phyloP scores from a whole-genome alignment of 2,888 invertebrate genomes.

The Scaptomyza tumidula region DNA sequence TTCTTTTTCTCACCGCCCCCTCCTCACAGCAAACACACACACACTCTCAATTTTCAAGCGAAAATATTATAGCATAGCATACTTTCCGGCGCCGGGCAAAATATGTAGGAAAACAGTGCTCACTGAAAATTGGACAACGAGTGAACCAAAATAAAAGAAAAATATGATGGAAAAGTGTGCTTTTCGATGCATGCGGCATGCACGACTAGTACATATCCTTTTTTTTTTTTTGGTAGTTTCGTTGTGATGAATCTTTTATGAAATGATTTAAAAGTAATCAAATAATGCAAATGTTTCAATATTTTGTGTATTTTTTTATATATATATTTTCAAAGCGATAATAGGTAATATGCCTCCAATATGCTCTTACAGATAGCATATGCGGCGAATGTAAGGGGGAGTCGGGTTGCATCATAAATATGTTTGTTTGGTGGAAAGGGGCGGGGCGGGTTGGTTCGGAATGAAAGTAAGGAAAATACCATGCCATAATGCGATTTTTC shows the following conservation, averaged over 20 bases:
- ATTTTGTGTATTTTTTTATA: too few relatives aligned
- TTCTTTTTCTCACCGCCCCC: not conserved
- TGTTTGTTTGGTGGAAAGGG: too few relatives aligned
- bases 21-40: not conserved
- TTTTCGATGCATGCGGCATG: not conserved
- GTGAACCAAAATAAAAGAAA: slow-evolving; percentile 29
- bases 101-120: slow-evolving; percentile 49
- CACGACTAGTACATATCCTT: slow-evolving; percentile 12
- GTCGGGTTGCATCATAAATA: slow-evolving; percentile 29
- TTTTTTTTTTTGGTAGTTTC: too few relatives aligned
- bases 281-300: too few relatives aligned
- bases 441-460: not conserved
- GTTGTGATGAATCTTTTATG: too few relatives aligned
- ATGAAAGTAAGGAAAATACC: slow-evolving; percentile 23
- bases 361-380: slow-evolving; percentile 1
- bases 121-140: slow-evolving; percentile 56
- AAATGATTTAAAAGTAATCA: too few relatives aligned
- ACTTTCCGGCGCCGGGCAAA: slow-evolving; percentile 53
- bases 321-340: too few relatives aligned
- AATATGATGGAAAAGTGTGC: slow-evolving; percentile 15
- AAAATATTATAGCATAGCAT: slow-evolving; percentile 61
- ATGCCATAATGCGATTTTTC: slow-evolving; percentile 63
- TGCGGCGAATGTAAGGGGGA: not conserved
- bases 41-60: slow-evolving; percentile 11
- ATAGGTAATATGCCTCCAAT: not conserved